A percentile compares a stretch with the other conserved stretches of the same genome.
Evolutionary conservation across 2,113 vertebrate species (phyloP).

Genomic region (Psettodes erumei): DNA sequence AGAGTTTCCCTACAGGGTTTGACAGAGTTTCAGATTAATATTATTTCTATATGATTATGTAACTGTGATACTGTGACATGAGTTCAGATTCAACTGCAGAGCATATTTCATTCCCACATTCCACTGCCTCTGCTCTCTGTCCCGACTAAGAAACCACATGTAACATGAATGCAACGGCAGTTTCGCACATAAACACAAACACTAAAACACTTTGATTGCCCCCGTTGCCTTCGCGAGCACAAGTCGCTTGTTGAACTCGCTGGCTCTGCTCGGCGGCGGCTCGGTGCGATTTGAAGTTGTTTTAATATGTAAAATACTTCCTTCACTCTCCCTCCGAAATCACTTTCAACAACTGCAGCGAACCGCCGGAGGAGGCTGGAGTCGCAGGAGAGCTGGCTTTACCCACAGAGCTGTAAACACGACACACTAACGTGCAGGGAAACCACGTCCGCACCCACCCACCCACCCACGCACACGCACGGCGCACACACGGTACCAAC

Average conservation of each 20-base stretch:
- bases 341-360: conserved; percentile 56
- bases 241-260: conserved; percentile 38
- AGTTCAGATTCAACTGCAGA: conserved; percentile 1
- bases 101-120: neutral
- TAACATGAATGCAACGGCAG: neutral
- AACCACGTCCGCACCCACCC: conserved; percentile 34
- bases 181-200: conserved; percentile 19
- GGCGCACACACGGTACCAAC: conserved; percentile 3
- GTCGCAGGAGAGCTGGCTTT: conserved; percentile 47
- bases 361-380: conserved; percentile 44
- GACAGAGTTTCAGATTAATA: neutral
- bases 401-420: conserved; percentile 56
- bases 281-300: conserved; percentile 43
- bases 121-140: neutral
- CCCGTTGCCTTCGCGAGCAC: neutral
- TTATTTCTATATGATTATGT: neutral
- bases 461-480: conserved; percentile 6
- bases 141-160: neutral
- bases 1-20: neutral
- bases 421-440: conserved; percentile 45
- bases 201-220: conserved; percentile 1
- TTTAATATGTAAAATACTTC: conserved; percentile 69
- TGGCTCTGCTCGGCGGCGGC: conserved; percentile 30
- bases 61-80: neutral
- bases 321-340: conserved; percentile 51